phyloP scores from a whole-genome alignment of 2,113 vertebrate species.

The Fukomys damarensis region DNA sequence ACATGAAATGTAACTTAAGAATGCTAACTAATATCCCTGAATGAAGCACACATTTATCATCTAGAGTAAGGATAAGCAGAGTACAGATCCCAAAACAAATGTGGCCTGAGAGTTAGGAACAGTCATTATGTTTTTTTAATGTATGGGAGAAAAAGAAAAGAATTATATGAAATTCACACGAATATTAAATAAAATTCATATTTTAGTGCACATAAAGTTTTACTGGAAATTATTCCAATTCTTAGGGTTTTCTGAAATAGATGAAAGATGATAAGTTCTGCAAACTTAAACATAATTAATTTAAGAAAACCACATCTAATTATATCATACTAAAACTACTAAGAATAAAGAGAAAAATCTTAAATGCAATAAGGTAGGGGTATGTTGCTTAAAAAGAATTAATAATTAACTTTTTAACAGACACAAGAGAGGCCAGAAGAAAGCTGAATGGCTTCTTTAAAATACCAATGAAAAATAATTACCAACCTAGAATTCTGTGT shows the following conservation, averaged over 20 bases:
- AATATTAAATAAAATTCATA: not conserved
- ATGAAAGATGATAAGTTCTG: not conserved
- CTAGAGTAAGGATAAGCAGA: not conserved
- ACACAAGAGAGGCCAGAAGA: not conserved
- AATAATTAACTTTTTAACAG: not conserved
- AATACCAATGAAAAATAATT: not conserved
- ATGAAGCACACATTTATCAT: not conserved
- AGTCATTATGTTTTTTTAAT: not conserved
- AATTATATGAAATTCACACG: not conserved
- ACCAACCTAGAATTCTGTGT: not conserved
- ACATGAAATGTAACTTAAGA: not conserved
- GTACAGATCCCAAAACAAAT: not conserved
- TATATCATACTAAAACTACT: not conserved
- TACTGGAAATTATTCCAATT: not conserved
- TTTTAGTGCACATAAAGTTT: not conserved
- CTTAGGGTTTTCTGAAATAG: not conserved
- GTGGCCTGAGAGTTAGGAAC: not conserved
- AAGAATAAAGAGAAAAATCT: slow-evolving; percentile 1
- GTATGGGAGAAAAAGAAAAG: not conserved
- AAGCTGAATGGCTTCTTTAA: not conserved
- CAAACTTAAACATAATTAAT: slow-evolving; percentile 32
- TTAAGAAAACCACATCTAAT: not conserved
- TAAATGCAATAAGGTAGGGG: not conserved
- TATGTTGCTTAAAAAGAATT: not conserved
- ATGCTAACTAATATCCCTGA: not conserved